Evolutionary conservation across 2,113 vertebrate species (phyloP).

Genomic region (Chloebia gouldiae): DNA sequence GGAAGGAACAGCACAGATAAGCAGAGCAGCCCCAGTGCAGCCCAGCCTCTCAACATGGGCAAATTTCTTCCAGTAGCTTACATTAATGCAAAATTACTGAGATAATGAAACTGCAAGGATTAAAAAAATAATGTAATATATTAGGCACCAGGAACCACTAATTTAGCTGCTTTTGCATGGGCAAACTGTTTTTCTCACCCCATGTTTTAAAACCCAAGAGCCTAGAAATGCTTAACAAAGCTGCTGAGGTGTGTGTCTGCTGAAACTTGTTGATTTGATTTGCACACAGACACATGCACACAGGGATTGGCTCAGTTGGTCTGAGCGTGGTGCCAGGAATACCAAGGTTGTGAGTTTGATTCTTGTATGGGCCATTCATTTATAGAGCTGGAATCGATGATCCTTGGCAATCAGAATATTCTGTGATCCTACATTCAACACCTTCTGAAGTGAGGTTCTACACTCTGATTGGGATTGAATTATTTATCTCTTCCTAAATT

Average conservation of each 20-base stretch:
- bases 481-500: neutral
- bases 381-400: fast-evolving
- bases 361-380: neutral
- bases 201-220: neutral
- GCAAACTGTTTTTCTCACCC: neutral
- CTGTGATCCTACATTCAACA: neutral
- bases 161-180: neutral
- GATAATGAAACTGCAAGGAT: neutral
- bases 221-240: neutral
- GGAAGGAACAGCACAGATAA: neutral
- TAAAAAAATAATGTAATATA: neutral
- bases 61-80: neutral
- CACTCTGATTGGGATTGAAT: neutral
- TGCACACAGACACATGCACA: neutral
- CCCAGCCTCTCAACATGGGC: neutral
- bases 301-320: neutral
- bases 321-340: neutral
- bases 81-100: neutral
- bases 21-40: neutral
- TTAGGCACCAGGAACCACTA: neutral
- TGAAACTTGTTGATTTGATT: neutral
- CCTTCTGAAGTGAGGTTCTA: neutral
- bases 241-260: neutral
- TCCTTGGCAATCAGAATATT: neutral
- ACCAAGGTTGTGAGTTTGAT: neutral